Conservation (phyloP, 1,140 invertebrate species). For the Drosophila sp. region DNA sequence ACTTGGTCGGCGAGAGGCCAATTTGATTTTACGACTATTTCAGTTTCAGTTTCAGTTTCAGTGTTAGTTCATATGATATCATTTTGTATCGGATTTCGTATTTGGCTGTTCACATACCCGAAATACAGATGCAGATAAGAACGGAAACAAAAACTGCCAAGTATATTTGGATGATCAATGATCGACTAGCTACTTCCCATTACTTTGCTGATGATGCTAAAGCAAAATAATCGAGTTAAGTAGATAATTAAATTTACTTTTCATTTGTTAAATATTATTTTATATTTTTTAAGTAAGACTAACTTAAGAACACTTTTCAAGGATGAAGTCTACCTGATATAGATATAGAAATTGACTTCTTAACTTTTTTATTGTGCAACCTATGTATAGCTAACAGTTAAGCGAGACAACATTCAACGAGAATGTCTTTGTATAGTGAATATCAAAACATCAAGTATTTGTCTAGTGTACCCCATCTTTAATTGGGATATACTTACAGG, state of each 20-base stretch:
- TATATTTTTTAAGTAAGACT: too few species aligned
- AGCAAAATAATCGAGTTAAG: not conserved
- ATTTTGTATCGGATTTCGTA: constrained; percentile 47
- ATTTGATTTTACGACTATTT: constrained; percentile 78
- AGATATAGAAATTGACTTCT: too few species aligned
- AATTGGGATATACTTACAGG: not conserved
- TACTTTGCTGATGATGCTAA: not conserved
- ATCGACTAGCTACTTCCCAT: not conserved
- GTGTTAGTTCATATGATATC: constrained; percentile 60
- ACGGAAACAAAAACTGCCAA: not conserved
- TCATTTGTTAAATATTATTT: too few species aligned
- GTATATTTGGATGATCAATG: not conserved
- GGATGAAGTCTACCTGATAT: too few species aligned
- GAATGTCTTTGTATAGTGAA: too few species aligned
- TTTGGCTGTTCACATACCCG: constrained; percentile 17
- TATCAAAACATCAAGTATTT: not conserved
- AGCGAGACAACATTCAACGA: too few species aligned
- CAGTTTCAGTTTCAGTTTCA: too few species aligned
- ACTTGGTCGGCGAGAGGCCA: constrained; percentile 35
- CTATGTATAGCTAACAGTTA: too few species aligned
- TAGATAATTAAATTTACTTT: too few species aligned
- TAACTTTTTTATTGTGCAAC: too few species aligned
- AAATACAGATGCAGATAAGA: constrained; percentile 29
- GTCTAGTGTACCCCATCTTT: not conserved
- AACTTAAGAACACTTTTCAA: too few species aligned